Conservation (phyloP, 2,113 vertebrate genomes). For the Aptenodytes forsteri region DNA sequence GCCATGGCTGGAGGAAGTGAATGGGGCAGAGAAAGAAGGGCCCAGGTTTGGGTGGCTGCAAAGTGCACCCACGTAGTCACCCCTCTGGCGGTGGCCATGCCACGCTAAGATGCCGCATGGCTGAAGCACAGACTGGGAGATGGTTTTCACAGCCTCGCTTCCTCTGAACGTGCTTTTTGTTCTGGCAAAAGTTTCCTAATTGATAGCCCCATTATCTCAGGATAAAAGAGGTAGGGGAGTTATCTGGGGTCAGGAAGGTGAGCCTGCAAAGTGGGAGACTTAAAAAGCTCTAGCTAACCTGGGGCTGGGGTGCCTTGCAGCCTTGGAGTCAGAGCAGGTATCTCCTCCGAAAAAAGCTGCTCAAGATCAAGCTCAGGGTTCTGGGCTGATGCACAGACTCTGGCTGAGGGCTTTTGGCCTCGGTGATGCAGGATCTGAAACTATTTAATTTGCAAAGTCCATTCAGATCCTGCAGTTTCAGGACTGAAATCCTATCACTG, state of each 20-base stretch:
- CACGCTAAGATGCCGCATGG: background rate
- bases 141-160: background rate
- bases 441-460: background rate
- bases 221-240: background rate
- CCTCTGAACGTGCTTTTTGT: background rate
- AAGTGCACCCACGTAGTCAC: background rate
- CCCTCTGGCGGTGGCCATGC: background rate
- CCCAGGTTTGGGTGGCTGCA: background rate
- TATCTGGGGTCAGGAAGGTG: background rate
- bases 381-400: fast-evolving
- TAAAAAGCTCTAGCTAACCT: background rate
- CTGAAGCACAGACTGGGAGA: background rate
- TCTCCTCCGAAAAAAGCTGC: background rate
- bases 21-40: background rate
- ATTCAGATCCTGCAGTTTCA: background rate
- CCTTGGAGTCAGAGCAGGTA: fast-evolving
- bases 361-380: background rate
- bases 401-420: background rate
- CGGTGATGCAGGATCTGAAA: background rate
- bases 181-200: background rate
- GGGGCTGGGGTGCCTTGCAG: background rate
- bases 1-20: background rate
- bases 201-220: background rate
- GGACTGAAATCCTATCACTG: background rate
- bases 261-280: background rate